phyloP scores from a whole-genome alignment of 2,888 invertebrate species.

The Cephus runcator region DNA sequence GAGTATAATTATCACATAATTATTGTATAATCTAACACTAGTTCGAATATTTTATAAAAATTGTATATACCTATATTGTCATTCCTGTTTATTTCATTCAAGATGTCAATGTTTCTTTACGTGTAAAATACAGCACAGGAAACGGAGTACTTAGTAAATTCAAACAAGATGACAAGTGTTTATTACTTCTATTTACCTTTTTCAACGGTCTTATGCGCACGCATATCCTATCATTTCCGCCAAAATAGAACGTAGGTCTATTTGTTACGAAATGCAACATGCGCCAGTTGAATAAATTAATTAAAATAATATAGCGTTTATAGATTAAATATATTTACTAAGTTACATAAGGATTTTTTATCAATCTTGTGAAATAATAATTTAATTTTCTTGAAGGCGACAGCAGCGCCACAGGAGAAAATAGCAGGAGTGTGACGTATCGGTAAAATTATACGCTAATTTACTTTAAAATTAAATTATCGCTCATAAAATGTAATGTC shows the following conservation, averaged over 20 bases:
- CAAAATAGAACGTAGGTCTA: neutral
- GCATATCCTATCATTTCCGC: neutral
- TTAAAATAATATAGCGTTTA: neutral
- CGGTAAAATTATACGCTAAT: neutral
- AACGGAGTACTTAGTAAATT: slow-evolving; percentile 22
- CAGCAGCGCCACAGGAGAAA: neutral
- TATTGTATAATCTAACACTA: neutral
- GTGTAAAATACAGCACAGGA: neutral
- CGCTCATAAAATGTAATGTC: neutral
- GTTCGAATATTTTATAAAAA: neutral
- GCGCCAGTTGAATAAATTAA: neutral
- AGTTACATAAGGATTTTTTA: neutral
- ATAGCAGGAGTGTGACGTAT: neutral
- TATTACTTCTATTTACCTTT: slow-evolving; percentile 8
- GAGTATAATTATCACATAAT: neutral
- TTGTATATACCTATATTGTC: slow-evolving; percentile 23
- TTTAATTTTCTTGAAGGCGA: neutral
- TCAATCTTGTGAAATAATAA: neutral
- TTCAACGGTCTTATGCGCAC: slow-evolving; percentile 1
- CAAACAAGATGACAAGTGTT: slow-evolving; percentile 23
- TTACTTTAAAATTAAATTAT: neutral
- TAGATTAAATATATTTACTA: neutral
- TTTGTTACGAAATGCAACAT: neutral
- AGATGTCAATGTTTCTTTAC: slow-evolving; percentile 6
- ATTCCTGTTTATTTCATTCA: slow-evolving; percentile 8